Conservation (phyloP, 1,140 invertebrate species). For the Bacillus rossius region DNA sequence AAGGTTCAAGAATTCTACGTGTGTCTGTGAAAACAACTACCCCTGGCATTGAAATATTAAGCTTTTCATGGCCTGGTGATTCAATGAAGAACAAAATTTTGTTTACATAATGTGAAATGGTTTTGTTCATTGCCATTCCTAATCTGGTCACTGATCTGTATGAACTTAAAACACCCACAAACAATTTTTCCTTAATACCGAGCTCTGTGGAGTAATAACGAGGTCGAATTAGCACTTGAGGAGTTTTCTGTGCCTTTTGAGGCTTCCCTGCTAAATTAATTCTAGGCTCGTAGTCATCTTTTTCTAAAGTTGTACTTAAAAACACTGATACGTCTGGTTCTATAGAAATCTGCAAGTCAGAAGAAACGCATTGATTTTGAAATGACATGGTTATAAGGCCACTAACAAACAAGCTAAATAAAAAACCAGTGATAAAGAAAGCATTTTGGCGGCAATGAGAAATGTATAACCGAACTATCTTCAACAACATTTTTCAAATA, state of each 20-base stretch:
- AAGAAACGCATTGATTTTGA: conserved; percentile 13
- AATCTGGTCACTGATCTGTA: conserved; percentile 61
- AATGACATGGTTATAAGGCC: conserved; percentile 16
- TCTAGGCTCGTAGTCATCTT: conserved; percentile 50
- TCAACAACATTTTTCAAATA: too few relatives aligned
- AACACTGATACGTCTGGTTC: neutral
- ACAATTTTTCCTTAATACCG: conserved; percentile 83
- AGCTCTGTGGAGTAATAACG: conserved; percentile 91
- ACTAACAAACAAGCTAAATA: conserved; percentile 34
- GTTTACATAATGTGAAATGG: conserved; percentile 68
- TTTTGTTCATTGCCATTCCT: conserved; percentile 73
- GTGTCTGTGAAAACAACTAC: conserved; percentile 78
- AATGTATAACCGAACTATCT: conserved; percentile 15
- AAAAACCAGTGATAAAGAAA: conserved; percentile 28
- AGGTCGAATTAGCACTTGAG: conserved; percentile 59
- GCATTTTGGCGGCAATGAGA: conserved; percentile 21
- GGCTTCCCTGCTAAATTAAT: conserved; percentile 51
- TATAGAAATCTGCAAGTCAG: neutral
- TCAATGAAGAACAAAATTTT: conserved; percentile 73
- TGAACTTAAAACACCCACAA: conserved; percentile 75
- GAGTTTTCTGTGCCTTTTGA: conserved; percentile 42
- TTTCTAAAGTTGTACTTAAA: neutral
- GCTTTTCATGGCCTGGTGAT: conserved; percentile 56
- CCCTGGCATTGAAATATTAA: conserved; percentile 63
- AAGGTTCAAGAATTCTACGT: conserved; percentile 63